Evolutionary conservation across 2,113 vertebrate genomes (phyloP).

Genomic region (Sinocyclocheilus anophthalmus): DNA sequence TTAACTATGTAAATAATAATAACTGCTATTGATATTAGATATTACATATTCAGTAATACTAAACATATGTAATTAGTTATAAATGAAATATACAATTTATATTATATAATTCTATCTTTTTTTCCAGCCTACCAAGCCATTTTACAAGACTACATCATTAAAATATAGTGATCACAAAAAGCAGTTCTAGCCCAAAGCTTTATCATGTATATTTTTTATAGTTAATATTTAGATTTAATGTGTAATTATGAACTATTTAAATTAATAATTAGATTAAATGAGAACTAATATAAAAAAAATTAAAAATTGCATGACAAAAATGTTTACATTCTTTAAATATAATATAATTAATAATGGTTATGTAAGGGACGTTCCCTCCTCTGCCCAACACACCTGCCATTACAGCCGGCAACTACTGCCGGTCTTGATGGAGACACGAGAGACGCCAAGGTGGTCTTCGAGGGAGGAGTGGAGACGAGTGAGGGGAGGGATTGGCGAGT

Average conservation of each 20-base stretch:
- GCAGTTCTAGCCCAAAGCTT: not conserved
- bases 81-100: too few relatives aligned
- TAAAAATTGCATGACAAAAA: too few relatives aligned
- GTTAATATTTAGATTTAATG: not conserved
- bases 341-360: not conserved
- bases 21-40: not conserved
- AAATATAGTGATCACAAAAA: too few relatives aligned
- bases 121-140: not conserved
- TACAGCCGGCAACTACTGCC: slow-evolving; percentile 77
- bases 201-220: not conserved
- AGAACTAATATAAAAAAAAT: too few relatives aligned
- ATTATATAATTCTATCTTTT: too few relatives aligned
- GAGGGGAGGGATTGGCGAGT: slow-evolving; percentile 89
- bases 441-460: slow-evolving; percentile 93
- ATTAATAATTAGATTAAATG: not conserved
- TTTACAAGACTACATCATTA: too few relatives aligned
- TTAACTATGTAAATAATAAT: not conserved
- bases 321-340: not conserved
- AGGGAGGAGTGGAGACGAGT: slow-evolving; percentile 89
- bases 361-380: not conserved
- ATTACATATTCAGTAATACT: too few relatives aligned
- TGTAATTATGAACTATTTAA: not conserved
- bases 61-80: too few relatives aligned
- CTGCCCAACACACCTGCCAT: not conserved
- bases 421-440: slow-evolving; percentile 92